Base-by-base conservation (phyloP, 2,797 vertebrate genomes). In the Spatula clypeata region DNA sequence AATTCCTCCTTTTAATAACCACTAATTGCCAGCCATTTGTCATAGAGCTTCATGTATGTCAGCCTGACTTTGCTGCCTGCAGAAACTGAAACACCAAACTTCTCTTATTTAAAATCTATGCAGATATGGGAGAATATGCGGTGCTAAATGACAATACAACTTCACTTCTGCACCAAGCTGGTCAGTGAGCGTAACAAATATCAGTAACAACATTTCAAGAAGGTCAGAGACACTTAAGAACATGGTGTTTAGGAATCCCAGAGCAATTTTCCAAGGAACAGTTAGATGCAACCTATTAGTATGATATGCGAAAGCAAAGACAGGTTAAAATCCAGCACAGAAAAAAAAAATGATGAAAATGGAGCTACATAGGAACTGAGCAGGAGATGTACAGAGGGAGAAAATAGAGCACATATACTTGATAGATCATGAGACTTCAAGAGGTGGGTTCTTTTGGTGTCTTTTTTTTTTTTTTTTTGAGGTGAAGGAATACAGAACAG, bases 401-500 rank as follows among this genome's bases (percentile, higher is more conserved):
- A 85, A 96, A 97, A 91, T 0, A 89, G 81, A 94, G 77, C 45
- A 82, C 87, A 54, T 19, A 79, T 36, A 93, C 18, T 70, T 87
- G 96, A 97, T 57, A 49, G 91, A 97, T 88, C 91, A 76, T 54
- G 45, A 66, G 38, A 88, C 91, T 61, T 91, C 85, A 85, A 53
- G 60, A 53, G 76, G 40, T 42, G 61, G 27, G 38, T 42, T 64
- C 29, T 38, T 62, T 40, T 26, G 49, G 24, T 40, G 36, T 13
- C 75, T 88, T 79, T 34, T 79, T 49, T 62, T 40, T 71, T 74
- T 75, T 66, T 71, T 94, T 61, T 54, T 88, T 1, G 17, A 93
- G 94, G 97, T 96, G 93, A 98, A 91, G 97, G 94, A 97, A 97
- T 96, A 97, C 38, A 51, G 97, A 98, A 97, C 97, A 97, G 97